These are phyloP conservation scores for Apis laboriosa DNA, from an alignment of 1,140 invertebrate species.

Conservation along the genomic window DNA sequence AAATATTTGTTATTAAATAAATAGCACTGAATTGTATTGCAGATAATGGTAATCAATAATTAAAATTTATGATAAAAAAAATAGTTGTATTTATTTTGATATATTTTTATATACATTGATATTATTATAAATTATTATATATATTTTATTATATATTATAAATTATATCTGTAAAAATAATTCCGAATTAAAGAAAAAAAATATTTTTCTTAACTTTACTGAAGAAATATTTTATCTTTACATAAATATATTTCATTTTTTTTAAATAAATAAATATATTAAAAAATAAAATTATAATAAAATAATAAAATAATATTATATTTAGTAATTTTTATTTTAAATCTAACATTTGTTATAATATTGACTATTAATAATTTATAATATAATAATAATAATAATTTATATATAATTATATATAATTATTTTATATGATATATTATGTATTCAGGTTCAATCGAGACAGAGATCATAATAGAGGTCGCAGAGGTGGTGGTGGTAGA, in stretches of 20 bases:
- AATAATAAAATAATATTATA: not conserved
- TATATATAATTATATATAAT: no score
- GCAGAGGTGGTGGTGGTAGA: conserved; percentile 73
- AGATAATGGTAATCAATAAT: conserved; percentile 42
- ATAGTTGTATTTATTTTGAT: conserved; percentile 6
- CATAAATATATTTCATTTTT: not conserved
- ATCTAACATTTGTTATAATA: no score
- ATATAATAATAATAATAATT: not conserved
- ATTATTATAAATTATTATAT: not conserved
- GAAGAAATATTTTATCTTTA: not conserved
- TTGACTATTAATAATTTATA: not conserved
- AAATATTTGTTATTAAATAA: conserved; percentile 8
- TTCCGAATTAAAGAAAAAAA: not conserved
- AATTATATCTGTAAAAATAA: not conserved
- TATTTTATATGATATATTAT: conserved; percentile 17
- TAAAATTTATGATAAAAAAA: conserved; percentile 33
- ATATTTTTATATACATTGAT: not conserved
- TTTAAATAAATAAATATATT: conserved; percentile 11
- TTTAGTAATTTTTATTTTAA: not conserved
- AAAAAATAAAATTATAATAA: not conserved
- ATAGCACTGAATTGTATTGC: conserved; percentile 16
- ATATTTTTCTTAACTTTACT: not conserved
- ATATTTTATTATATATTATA: not conserved
- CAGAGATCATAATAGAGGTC: conserved; percentile 73
- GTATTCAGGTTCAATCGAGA: conserved; percentile 73